phyloP scores from a whole-genome alignment of 2,113 vertebrate species.

The Gulo gulo region DNA sequence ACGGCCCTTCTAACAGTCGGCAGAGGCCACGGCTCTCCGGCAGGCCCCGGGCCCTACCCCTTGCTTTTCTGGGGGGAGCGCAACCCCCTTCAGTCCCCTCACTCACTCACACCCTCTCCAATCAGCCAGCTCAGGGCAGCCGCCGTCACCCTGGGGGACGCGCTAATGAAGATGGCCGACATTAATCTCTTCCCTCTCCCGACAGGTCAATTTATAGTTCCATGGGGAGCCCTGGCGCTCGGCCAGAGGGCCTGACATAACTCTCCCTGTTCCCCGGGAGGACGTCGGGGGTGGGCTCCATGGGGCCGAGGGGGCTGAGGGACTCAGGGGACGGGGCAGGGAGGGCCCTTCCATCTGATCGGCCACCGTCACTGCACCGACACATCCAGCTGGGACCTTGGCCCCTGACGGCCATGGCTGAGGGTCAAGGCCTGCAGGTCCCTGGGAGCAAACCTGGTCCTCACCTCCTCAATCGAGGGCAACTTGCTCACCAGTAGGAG shows the following conservation, averaged over 20 bases:
- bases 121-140: conserved; percentile 85
- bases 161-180: conserved; percentile 89
- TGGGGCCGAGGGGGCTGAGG: not conserved
- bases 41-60: conserved; percentile 80
- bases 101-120: conserved; percentile 80
- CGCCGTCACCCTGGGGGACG: conserved; percentile 83
- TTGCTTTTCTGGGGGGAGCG: conserved; percentile 71
- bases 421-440: not conserved
- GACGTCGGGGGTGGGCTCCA: conserved; percentile 32
- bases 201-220: conserved; percentile 90
- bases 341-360: not conserved
- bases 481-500: not conserved
- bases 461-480: not conserved
- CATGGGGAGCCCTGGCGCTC: conserved; percentile 85
- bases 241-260: conserved; percentile 87
- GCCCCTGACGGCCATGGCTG: not conserved
- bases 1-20: conserved; percentile 77
- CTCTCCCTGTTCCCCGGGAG: conserved; percentile 82
- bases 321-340: not conserved
- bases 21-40: conserved; percentile 65
- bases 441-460: not conserved
- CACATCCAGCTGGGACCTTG: not conserved
- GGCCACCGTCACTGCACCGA: not conserved
- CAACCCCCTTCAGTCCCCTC: conserved; percentile 59
- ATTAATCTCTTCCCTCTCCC: conserved; percentile 89